Base-by-base conservation (phyloP, 2,113 vertebrate genomes). In the Tricholaema leucomelas region DNA sequence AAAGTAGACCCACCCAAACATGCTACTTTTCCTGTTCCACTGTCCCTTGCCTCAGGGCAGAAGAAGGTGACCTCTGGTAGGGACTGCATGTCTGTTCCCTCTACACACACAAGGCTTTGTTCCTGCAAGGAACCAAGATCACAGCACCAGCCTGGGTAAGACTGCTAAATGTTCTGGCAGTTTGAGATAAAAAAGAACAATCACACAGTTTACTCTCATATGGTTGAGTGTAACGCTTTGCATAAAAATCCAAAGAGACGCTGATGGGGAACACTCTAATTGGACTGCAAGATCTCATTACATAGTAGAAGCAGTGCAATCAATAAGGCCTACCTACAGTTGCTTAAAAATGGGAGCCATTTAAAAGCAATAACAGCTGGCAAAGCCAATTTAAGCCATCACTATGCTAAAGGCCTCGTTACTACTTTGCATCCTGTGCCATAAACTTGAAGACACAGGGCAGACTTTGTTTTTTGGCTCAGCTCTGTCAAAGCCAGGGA, bases 131-230 rank as follows among this genome's bases (percentile, higher is more conserved):
- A 75, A 75, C 48, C 42, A 87, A 42, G 56, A 67, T 6, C 31
- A 38, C 72, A 83, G 80, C 69, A 64, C 46, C 69, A 77, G 65
- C 42, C 56, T 77, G 60, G 52, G 21, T 56, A 82, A 33, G n/a
- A 74, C 8, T 60, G 73, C 35, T 75, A 77, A 88, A 90, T 88
- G 73, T 86, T 92, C 81, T 72, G 76, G 67, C 79, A 86, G 69
- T 70, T 59, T 75, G 65, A 91, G 67, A 89, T n/a, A 91, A 28
- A 87, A 91, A 56, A n/a, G n/a, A n/a, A n/a, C 63, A 86, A 30
- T 90, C 80, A 88, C 0, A 1, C 80, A 88, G 70, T 70, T 75
- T 86, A n/a, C 50, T 73, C 66, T 88, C 44, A 24, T 85, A 63
- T 36, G 66, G 27, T 20, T 20, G 60, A 81, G 30, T 16, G 27